Evolutionary conservation across 2,113 vertebrate species (phyloP).

Genomic region (Pterocles gutturalis): DNA sequence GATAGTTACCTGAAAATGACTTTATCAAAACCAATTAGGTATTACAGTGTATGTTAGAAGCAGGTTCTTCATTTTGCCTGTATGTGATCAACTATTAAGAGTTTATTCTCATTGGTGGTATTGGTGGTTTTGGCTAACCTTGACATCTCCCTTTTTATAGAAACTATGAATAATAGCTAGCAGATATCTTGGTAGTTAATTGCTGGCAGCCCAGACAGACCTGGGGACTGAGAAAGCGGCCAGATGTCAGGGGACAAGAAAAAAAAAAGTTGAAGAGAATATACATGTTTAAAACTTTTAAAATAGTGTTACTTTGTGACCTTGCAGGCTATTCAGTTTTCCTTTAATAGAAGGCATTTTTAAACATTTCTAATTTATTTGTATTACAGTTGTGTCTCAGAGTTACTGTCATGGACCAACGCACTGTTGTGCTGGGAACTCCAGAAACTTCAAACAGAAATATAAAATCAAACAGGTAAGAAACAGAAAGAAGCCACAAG

Average conservation of each 20-base stretch:
- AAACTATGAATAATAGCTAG: background rate
- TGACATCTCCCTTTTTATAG: background rate
- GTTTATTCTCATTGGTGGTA: background rate
- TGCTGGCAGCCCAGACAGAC: background rate
- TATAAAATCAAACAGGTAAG: background rate
- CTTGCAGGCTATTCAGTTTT: background rate
- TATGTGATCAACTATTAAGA: background rate
- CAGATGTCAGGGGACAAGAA: background rate
- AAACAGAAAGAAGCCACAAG: background rate
- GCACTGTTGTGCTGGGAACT: background rate
- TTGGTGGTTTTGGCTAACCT: background rate
- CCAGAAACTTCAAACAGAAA: background rate
- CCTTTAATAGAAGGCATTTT: background rate
- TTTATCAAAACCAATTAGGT: background rate
- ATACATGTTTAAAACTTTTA: background rate
- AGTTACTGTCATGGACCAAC: background rate
- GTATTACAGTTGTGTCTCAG: background rate
- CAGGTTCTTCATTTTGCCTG: background rate
- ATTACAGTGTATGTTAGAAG: background rate
- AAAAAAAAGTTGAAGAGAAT: background rate
- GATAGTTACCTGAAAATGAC: background rate
- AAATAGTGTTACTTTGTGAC: background rate
- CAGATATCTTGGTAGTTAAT: background rate
- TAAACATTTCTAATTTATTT: background rate
- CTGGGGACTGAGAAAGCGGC: background rate